Base-by-base conservation (phyloP, 2,113 vertebrate genomes). In the Bos javanicus region DNA sequence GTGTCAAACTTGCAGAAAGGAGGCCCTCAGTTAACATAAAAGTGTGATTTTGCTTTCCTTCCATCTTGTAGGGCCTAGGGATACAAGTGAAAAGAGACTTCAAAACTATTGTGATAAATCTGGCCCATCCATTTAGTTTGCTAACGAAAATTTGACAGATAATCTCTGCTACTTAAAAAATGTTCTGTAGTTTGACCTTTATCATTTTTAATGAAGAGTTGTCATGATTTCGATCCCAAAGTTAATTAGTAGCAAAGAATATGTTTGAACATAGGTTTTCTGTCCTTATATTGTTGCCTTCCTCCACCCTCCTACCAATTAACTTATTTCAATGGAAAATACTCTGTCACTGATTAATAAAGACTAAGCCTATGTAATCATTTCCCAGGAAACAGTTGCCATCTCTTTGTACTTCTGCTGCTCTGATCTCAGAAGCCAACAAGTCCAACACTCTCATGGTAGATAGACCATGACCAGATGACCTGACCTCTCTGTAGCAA, bases 1-100 rank as follows among this genome's bases (percentile, higher is more conserved):
- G 96, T 98, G 97, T 98, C 97, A 98, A 94, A 98, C 13, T 48
- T 81, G 92, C 26, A 98, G 97, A 97, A 89, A 97, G 36, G 83
- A 94, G 25, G 80, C 81, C 21, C 7, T 16, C 21, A 98, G 96
- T 98, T 98, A 98, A 96, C 93, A 96, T 94, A 84, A 97, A 98
- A 98, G 30, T 85, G 17, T 83, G 46, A 48, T 57, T 96, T 83
- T 92, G 1, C 60, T 64, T 92, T 71, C 28, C 87, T 2, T 76
- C 26, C 80, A 4, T 67, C 36, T 90, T 48, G 4, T 9, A 30
- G 4, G 8, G n/a, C 26, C 19, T 36, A 87, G 23, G 8, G 21
- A 91, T 59, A 54, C 14, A 87, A 59, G 12, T 71, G 8, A 92
- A 59, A 78, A 87, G 13, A 82, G 23, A 3, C 25, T 56, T 85